phyloP scores from a whole-genome alignment of 1,140 invertebrate genomes.

The Leptopilina clavipes region DNA sequence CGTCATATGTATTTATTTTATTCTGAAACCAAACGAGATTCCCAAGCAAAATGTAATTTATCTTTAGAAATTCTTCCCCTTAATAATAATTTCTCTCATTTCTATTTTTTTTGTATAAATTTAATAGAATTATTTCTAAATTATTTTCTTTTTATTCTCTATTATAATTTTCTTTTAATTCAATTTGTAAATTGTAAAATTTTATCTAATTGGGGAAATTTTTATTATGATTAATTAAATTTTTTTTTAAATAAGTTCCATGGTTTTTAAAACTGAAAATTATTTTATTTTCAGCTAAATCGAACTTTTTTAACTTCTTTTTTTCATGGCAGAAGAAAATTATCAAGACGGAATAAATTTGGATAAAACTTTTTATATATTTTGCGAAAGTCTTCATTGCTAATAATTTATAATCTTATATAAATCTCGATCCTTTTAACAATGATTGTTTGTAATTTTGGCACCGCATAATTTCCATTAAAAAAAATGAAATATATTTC shows the following conservation, averaged over 20 bases:
- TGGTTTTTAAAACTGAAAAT: too few species aligned
- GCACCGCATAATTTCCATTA: slow-evolving; percentile 32
- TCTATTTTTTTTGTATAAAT: too few species aligned
- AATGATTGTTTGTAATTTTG: slow-evolving; percentile 22
- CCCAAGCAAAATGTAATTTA: slow-evolving; percentile 39
- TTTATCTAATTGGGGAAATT: too few species aligned
- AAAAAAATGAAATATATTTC: slow-evolving; percentile 20
- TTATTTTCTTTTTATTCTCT: too few species aligned
- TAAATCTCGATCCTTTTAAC: slow-evolving; percentile 30
- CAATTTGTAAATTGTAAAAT: too few species aligned
- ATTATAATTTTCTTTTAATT: too few species aligned
- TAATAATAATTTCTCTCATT: not conserved
- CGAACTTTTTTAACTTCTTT: too few species aligned
- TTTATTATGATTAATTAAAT: too few species aligned
- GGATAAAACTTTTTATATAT: slow-evolving; percentile 15
- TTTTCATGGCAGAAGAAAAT: too few species aligned
- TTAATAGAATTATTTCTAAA: too few species aligned
- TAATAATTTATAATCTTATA: slow-evolving; percentile 31
- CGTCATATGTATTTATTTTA: slow-evolving; percentile 32
- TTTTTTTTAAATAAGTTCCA: too few species aligned
- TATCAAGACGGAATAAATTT: not conserved
- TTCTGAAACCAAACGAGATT: slow-evolving; percentile 8
- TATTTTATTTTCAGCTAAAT: too few species aligned
- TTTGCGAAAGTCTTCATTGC: slow-evolving; percentile 14
- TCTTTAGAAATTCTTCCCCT: slow-evolving; percentile 33